phyloP scores from a whole-genome alignment of 2,113 vertebrate genomes.

The Egretta garzetta region DNA sequence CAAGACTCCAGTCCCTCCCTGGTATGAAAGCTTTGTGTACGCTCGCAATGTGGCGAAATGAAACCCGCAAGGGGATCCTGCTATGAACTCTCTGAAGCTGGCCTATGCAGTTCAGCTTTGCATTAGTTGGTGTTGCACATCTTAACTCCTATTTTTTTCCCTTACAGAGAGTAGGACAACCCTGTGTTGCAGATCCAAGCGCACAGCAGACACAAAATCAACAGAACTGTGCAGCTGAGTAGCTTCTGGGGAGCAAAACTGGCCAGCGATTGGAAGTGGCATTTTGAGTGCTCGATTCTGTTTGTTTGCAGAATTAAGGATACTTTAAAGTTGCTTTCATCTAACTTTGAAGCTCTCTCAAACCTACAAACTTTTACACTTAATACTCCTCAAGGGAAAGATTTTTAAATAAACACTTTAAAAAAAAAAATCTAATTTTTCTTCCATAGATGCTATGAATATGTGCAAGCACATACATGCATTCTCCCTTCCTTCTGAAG shows the following conservation, averaged over 20 bases:
- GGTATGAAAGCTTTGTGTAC: not conserved
- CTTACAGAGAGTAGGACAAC: not conserved
- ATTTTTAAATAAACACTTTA: not conserved
- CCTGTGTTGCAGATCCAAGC: not conserved
- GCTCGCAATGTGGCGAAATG: not conserved
- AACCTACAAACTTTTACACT: not conserved
- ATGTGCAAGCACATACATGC: not conserved
- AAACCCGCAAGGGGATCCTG: not conserved
- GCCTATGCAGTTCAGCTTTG: not conserved
- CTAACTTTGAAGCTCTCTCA: not conserved
- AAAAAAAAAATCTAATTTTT: not conserved
- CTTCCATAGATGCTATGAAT: not conserved
- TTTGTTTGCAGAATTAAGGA: not conserved
- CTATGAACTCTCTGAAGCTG: not conserved
- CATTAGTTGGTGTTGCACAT: not conserved
- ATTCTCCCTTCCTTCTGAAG: not conserved
- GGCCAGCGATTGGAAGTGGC: not conserved
- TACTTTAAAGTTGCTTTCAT: not conserved
- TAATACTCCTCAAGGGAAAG: not conserved
- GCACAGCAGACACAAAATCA: not conserved
- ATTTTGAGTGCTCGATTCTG: not conserved
- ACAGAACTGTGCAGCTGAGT: not conserved
- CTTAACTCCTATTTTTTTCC: not conserved
- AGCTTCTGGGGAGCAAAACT: not conserved
- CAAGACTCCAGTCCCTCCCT: not conserved